Evolutionary conservation across 2,113 vertebrate species (phyloP).

Genomic region (Mungos mungo): DNA sequence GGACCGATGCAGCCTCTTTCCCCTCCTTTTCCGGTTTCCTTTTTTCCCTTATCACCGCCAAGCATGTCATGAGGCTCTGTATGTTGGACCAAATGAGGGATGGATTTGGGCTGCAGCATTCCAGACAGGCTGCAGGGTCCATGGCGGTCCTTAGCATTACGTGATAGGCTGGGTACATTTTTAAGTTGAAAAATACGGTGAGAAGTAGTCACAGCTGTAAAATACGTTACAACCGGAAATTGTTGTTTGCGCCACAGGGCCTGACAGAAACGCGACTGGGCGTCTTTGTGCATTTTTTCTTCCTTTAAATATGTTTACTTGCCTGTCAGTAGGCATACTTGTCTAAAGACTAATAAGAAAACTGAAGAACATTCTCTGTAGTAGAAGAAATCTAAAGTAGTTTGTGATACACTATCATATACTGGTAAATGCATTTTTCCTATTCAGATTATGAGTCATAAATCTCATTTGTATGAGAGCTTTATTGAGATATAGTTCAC

Average conservation of each 20-base stretch:
- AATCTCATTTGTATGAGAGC: constrained; percentile 67
- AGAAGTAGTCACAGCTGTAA: constrained; percentile 30
- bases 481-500: background rate
- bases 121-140: background rate
- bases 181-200: background rate
- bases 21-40: background rate
- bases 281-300: constrained; percentile 63
- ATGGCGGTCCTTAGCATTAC: background rate
- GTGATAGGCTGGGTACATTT: background rate
- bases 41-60: background rate
- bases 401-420: constrained; percentile 34
- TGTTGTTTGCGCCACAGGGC: constrained; percentile 41
- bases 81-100: background rate
- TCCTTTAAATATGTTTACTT: constrained; percentile 64
- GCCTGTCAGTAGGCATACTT: constrained; percentile 51
- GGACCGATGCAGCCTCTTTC: background rate
- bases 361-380: constrained; percentile 31
- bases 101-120: background rate
- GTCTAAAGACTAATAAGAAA: constrained; percentile 61
- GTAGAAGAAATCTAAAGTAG: constrained; percentile 11
- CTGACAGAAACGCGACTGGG: constrained; percentile 26
- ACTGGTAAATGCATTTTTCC: constrained; percentile 40
- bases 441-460: constrained; percentile 68
- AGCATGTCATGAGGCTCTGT: background rate
- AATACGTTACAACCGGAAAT: constrained; percentile 61